These are phyloP conservation scores for Spodoptera frugiperda DNA, from an alignment of 1,140 invertebrate genomes.

Conservation along the genomic window DNA sequence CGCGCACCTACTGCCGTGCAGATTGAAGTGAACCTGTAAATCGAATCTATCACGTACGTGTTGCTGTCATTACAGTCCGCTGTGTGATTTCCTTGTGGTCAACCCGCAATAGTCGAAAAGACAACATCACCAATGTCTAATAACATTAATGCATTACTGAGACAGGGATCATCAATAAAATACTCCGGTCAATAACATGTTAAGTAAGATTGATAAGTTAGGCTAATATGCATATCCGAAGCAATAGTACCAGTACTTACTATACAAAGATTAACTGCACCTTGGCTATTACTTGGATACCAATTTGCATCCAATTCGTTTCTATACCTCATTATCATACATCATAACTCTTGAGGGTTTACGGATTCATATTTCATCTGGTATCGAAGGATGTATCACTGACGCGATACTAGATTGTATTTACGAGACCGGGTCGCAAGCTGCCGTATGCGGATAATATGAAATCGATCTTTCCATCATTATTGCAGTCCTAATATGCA, in stretches of 20 bases:
- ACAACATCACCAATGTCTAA: conserved; percentile 8
- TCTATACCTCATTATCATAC: conserved; percentile 65
- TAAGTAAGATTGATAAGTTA: conserved; percentile 22
- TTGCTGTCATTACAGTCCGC: conserved; percentile 66
- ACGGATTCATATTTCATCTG: conserved; percentile 72
- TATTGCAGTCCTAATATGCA: conserved; percentile 42
- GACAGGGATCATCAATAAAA: conserved; percentile 6
- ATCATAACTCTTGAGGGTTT: conserved; percentile 67
- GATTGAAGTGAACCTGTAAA: conserved; percentile 80
- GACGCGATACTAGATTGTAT: conserved; percentile 69
- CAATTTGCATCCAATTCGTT: conserved; percentile 48
- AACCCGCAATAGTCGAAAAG: conserved; percentile 44
- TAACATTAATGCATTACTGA: not conserved
- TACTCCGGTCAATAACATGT: not conserved
- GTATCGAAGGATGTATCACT: conserved; percentile 75
- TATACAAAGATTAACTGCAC: conserved; percentile 38
- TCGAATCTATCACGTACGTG: conserved; percentile 78
- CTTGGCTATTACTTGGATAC: conserved; percentile 48
- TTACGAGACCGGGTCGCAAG: conserved; percentile 61
- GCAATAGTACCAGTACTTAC: conserved; percentile 32
- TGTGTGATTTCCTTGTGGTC: conserved; percentile 71
- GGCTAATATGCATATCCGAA: conserved; percentile 27
- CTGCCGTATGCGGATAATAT: conserved; percentile 42
- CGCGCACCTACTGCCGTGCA: conserved; percentile 62
- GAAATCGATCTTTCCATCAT: conserved; percentile 37